These are phyloP conservation scores for Shinisaurus crocodilurus DNA, from an alignment of 2,113 vertebrate genomes.

Conservation along the genomic window DNA sequence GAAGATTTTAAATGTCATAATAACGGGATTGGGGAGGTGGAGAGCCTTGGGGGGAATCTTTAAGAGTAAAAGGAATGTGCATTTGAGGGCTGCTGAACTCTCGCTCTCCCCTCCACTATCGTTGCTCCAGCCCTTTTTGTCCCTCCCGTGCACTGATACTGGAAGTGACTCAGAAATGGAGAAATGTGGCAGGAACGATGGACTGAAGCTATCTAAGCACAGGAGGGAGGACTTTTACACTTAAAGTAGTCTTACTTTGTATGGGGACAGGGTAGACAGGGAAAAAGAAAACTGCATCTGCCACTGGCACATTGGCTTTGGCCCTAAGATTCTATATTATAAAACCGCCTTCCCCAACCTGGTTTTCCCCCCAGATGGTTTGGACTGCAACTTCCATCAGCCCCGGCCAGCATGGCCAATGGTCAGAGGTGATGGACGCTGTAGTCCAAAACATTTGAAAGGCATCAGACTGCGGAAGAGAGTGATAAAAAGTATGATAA, in stretches of 20 bases:
- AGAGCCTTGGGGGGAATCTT: neutral
- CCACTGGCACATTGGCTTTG: neutral
- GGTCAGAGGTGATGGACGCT: too few species aligned
- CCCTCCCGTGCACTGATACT: neutral
- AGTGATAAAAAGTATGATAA: neutral
- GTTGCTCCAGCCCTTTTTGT: neutral
- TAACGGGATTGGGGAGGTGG: neutral
- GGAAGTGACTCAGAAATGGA: neutral
- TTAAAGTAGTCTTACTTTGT: neutral
- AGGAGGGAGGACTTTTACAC: neutral
- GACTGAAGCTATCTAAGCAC: neutral
- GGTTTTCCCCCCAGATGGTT: too few species aligned
- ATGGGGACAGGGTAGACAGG: neutral
- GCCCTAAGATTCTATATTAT: neutral
- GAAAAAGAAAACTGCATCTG: neutral
- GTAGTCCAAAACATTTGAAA: too few species aligned
- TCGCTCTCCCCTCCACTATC: neutral
- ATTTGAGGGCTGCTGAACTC: neutral
- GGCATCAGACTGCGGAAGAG: too few species aligned
- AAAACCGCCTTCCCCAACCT: neutral
- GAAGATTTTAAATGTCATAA: neutral
- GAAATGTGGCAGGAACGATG: neutral
- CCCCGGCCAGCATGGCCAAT: too few species aligned
- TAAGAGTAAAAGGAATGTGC: neutral
- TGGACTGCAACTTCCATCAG: too few species aligned